phyloP scores from a whole-genome alignment of 1,140 invertebrate genomes.

The Drosophila serrata region DNA sequence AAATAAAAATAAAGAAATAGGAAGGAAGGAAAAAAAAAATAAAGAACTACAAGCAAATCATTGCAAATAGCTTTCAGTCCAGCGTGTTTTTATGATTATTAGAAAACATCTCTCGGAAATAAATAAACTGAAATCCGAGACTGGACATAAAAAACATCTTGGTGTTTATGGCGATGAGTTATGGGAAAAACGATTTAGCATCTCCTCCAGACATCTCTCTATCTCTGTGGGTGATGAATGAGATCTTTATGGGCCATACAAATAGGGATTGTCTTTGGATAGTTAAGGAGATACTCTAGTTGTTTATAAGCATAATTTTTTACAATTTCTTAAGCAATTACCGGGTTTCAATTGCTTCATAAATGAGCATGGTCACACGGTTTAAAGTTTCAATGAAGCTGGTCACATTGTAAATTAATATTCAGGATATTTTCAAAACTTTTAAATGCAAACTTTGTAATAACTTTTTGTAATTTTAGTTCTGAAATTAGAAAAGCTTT shows the following conservation, averaged over 20 bases:
- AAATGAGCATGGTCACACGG: not conserved
- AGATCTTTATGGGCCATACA: slow-evolving; percentile 9
- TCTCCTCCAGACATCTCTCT: not conserved
- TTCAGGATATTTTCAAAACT: no score
- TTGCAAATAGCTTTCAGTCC: slow-evolving; percentile 5
- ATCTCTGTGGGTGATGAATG: slow-evolving; percentile 6
- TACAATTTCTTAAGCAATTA: not conserved
- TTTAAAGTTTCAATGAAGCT: no score
- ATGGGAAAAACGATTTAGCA: slow-evolving; percentile 19
- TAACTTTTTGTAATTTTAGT: no score
- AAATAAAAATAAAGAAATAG: slow-evolving; percentile 2
- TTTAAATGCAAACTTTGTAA: no score
- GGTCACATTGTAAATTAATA: no score
- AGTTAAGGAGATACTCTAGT: slow-evolving; percentile 1
- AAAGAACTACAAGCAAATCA: slow-evolving; percentile 42
- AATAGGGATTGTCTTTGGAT: slow-evolving; percentile 1
- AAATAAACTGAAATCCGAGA: slow-evolving; percentile 45
- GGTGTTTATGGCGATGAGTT: slow-evolving; percentile 41
- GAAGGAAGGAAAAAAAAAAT: not conserved
- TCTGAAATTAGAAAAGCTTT: no score
- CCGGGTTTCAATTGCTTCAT: not conserved
- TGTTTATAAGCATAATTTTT: not conserved
- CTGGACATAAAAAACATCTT: slow-evolving; percentile 34
- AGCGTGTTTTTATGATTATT: slow-evolving; percentile 53
- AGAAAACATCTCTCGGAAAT: slow-evolving; percentile 42